These are phyloP conservation scores for Haliclystus octoradiatus DNA, from an alignment of 30 jellyfish, hydroid and myxozoan species.

Conservation along the genomic window DNA sequence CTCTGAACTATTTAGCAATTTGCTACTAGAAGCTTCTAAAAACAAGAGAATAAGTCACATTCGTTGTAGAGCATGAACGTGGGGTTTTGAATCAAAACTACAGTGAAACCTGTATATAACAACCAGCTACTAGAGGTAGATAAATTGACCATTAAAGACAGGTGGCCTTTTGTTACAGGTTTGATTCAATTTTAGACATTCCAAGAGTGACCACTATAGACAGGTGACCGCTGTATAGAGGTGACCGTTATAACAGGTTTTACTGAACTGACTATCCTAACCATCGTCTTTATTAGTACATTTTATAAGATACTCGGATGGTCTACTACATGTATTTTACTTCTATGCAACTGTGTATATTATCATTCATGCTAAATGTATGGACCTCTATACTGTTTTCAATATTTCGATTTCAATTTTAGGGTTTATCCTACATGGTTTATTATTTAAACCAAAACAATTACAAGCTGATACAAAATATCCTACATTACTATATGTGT, in stretches of 20 bases:
- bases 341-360: no score
- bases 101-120: background rate
- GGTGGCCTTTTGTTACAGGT: background rate
- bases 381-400: no score
- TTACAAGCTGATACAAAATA: slow-evolving; percentile 31
- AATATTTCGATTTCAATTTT: no score
- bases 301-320: no score
- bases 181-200: background rate
- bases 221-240: background rate
- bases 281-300: no score
- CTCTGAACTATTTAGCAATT: no score
- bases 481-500: slow-evolving; percentile 70
- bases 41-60: no score
- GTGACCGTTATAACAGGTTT: background rate
- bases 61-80: no score
- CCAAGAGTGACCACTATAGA: background rate
- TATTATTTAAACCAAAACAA: slow-evolving; percentile 38
- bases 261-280: background rate
- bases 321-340: no score
- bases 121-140: background rate
- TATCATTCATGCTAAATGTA: no score
- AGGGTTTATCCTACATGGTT: slow-evolving; percentile 61
- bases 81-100: background rate
- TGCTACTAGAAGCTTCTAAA: no score
- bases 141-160: background rate